These are phyloP conservation scores for Ctenosaura bakeri DNA, from an alignment of 2,797 vertebrate species.

Conservation along the genomic window DNA sequence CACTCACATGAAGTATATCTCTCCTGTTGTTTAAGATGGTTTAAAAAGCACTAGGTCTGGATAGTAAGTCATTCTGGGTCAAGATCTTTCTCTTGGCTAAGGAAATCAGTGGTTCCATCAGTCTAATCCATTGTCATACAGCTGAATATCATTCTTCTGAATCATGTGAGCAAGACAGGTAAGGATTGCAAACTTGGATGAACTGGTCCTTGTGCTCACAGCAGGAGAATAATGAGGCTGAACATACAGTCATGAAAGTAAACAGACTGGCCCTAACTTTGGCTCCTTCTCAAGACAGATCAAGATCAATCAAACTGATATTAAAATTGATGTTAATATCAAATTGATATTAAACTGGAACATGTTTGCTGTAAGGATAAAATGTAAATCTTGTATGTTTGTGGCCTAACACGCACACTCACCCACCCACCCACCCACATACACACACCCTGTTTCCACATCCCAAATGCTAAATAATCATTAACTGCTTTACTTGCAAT, in stretches of 20 bases:
- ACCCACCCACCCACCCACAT: neutral
- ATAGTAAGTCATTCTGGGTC: neutral
- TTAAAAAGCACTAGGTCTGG: neutral
- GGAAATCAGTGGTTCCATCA: neutral
- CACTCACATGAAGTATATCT: neutral
- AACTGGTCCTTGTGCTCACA: neutral
- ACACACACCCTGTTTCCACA: constrained; percentile 18
- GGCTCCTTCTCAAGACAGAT: neutral
- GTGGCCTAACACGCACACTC: neutral
- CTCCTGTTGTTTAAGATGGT: neutral
- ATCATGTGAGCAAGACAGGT: neutral
- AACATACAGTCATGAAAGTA: neutral
- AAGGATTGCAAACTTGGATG: neutral
- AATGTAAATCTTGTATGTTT: neutral
- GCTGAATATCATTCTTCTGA: neutral
- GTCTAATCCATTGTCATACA: neutral
- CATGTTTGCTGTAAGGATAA: neutral
- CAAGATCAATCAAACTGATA: neutral
- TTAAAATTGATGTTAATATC: too few species aligned
- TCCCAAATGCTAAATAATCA: constrained; percentile 60
- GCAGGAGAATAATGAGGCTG: neutral
- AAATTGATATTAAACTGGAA: neutral
- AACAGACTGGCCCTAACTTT: neutral
- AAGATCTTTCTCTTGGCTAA: neutral
- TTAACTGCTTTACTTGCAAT: constrained; percentile 63